Base-by-base conservation (phyloP, 2,113 vertebrate species). In the Diadophis punctatus region DNA sequence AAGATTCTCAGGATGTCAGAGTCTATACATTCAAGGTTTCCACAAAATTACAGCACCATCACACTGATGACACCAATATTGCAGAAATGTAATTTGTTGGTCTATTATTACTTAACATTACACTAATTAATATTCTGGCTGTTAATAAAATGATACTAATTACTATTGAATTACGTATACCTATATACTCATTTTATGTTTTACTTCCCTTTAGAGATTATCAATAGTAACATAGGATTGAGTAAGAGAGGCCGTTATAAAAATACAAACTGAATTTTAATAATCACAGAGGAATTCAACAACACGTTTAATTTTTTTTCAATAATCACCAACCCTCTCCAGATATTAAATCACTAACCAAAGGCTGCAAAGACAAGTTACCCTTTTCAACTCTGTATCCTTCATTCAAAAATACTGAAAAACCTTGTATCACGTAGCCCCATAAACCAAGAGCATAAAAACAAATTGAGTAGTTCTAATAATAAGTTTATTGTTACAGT, bases 151-250 rank as follows among this genome's bases (percentile, higher is more conserved):
- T 52, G 51, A 34, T 52, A 87, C 46, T 16, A 80, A 39, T 34
- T 90, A 53, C 39, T 80, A 34, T 53, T 34, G 34, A 34, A 80
- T n/a, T 52, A 39, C 3, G 27, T 34, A 46, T 52, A 91, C 27
- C 23, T 18, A 39, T 43, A 56, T 93, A 0, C 27, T 12, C 3
- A 3, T 23, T 74, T 3, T 91, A 30, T 5, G 1, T 0, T 0
- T 43, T 93, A 93, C 23, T 39, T 23, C n/a, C 90, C 20, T 58
- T 91, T 90, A 34, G 11, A 89, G 74, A 94, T 16, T 51, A 14
- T 34, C 63, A 80, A 88, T 8, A 60, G n/a, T 58, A 89, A 91
- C 87, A 91, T 86, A 94, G 91, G 90, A 95, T 58, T 96, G 94
- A 46, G 93, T 55, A 95, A 94, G 60, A 7, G 2, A 0, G 25